Conservation (phyloP, 2,113 vertebrate genomes). For the Lontra canadensis region DNA sequence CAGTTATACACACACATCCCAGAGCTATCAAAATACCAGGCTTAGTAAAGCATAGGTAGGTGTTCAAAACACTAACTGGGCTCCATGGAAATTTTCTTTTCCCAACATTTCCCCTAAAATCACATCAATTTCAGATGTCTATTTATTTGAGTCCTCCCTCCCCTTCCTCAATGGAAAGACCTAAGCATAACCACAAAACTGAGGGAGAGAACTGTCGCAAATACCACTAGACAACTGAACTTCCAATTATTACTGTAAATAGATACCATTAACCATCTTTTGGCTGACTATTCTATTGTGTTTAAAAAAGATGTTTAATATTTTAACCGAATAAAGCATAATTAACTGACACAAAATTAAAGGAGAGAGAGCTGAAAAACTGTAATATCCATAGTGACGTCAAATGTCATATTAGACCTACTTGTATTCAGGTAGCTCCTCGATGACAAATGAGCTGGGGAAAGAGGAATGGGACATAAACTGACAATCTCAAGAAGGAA, state of each 20-base stretch:
- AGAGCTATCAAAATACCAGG: neutral
- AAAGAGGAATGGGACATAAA: neutral
- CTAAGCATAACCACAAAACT: neutral
- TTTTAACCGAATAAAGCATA: constrained; percentile 44
- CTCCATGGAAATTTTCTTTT: neutral
- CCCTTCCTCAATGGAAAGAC: neutral
- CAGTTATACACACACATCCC: neutral
- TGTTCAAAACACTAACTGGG: neutral
- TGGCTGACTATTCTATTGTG: neutral
- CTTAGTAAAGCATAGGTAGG: neutral
- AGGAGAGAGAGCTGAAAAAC: constrained; percentile 25
- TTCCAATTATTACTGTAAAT: neutral
- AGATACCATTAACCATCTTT: neutral
- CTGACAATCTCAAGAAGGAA: constrained; percentile 34
- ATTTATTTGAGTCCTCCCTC: neutral
- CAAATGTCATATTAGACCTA: neutral
- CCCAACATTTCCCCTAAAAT: neutral
- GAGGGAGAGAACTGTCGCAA: neutral
- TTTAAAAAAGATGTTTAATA: constrained; percentile 40
- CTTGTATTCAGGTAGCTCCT: neutral
- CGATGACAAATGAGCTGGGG: neutral
- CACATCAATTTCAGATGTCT: neutral
- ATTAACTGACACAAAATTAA: constrained; percentile 24
- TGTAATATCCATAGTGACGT: neutral
- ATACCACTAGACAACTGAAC: neutral